A percentile compares a stretch with the other conserved stretches of the same genome.
phyloP scores from a whole-genome alignment of 2,797 vertebrate genomes.

The Eleutherodactylus coqui region DNA sequence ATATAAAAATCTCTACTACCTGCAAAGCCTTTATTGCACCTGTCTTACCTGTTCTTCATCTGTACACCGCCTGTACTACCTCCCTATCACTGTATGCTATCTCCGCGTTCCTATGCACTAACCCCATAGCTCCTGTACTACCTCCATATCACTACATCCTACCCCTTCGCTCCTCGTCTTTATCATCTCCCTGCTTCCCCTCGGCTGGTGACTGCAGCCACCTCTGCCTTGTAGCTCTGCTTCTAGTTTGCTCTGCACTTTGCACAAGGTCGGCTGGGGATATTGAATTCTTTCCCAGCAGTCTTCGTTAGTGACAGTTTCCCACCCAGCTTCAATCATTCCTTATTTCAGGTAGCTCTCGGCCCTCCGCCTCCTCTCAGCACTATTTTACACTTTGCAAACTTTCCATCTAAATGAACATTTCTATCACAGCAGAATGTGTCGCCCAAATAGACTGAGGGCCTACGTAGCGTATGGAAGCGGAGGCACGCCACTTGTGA shows the following conservation, averaged over 20 bases:
- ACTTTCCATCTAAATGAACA: slow-evolving; percentile 41
- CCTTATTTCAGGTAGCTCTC: background rate
- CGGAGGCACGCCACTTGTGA: background rate
- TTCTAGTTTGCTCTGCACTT: background rate
- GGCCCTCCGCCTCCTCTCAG: background rate
- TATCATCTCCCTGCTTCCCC: background rate
- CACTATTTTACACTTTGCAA: slow-evolving; percentile 22
- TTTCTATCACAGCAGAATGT: slow-evolving; percentile 5
- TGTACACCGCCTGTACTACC: background rate
- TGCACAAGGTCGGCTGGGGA: background rate
- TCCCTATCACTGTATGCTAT: too few species aligned
- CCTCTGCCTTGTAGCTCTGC: background rate
- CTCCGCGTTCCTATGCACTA: too few species aligned
- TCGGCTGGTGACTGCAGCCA: background rate
- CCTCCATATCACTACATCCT: too few species aligned
- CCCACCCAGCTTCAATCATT: slow-evolving; percentile 38
- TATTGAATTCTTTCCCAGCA: background rate
- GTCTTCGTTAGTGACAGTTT: slow-evolving; percentile 27
- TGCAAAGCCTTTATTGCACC: too few species aligned
- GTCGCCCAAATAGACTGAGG: background rate
- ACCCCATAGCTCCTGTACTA: background rate
- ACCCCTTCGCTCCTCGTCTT: too few species aligned
- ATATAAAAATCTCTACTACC: too few species aligned
- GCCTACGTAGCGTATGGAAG: background rate
- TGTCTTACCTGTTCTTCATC: too few species aligned